Base-by-base conservation (phyloP, 2,797 vertebrate genomes). In the Hozukius guyotensis region DNA sequence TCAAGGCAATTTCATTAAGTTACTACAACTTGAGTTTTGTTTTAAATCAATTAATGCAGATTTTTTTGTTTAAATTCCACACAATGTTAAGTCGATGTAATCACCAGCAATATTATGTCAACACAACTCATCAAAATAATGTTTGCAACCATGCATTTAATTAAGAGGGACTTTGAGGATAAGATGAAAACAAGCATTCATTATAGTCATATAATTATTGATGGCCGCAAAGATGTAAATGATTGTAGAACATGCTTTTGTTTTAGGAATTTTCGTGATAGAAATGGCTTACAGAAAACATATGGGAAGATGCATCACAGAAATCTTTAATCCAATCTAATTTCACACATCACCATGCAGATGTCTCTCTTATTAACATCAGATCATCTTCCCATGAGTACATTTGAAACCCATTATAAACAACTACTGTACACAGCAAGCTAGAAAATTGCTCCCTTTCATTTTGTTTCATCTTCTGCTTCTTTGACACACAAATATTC, bases 321-420 rank as follows among this genome's bases (percentile, higher is more conserved):
- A 29, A 60, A 78, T 84, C 38, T 88, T 79, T 81, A 85, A 85
- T 85, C 74, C 42, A 32, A 55, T 84, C 55, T 89, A 82, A 91
- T 90, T 91, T 84, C 83, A 88, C 87, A 89, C 81, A 83, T 73
- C 79, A 77, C 62, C 75, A 87, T 85, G 85, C 81, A 88, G 81
- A 90, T 68, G 79, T 84, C 77, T 77, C 71, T 81, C 78, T 84
- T 86, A 90, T 81, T 75, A 87, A 80, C 88, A 84, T 86, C 72
- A 77, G 78, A 83, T 81, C 84, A 72, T 77, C 75, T 81, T 72
- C 77, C 71, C 81, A 74, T 76, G 73, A 85, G 84, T 72, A 72
- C 62, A 72, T 88, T 88, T 85, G 29, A 88, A 89, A 88, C 22
- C 46, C 75, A 86, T 87, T 87, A 81, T 63, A 52, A 83, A 85